Evolutionary conservation across 2,113 vertebrate genomes (phyloP).

Genomic region (Physeter macrocephalus): DNA sequence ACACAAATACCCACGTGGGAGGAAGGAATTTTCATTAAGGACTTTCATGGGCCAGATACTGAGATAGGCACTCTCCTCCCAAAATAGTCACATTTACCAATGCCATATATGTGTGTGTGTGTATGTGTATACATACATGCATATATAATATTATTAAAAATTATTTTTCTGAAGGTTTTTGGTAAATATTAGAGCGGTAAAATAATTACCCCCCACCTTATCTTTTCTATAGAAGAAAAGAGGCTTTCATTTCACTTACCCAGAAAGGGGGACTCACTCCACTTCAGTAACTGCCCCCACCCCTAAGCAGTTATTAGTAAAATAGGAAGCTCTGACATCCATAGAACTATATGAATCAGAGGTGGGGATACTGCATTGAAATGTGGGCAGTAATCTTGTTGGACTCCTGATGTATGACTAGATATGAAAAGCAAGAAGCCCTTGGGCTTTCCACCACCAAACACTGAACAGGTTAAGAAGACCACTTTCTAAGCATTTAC

Average conservation of each 20-base stretch:
- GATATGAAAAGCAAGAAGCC: neutral
- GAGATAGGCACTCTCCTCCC: neutral
- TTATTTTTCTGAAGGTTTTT: neutral
- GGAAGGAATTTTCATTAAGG: neutral
- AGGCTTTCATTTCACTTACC: neutral
- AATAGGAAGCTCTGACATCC: neutral
- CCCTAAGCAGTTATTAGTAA: neutral
- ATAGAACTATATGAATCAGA: neutral
- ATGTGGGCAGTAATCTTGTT: neutral
- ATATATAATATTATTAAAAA: neutral
- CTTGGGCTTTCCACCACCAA: neutral
- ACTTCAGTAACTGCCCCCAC: neutral
- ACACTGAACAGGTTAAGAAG: neutral
- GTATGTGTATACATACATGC: too few species aligned
- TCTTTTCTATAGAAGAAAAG: neutral
- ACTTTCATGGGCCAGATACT: neutral
- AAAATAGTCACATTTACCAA: neutral
- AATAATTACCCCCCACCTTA: neutral
- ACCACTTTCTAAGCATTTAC: neutral
- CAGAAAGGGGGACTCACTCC: neutral
- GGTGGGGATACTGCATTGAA: fast-evolving
- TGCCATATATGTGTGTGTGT: neutral
- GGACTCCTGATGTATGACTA: too few species aligned
- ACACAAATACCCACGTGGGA: neutral
- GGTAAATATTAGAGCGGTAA: neutral